phyloP scores from a whole-genome alignment of 2,797 vertebrate genomes.

The Tapirus indicus region DNA sequence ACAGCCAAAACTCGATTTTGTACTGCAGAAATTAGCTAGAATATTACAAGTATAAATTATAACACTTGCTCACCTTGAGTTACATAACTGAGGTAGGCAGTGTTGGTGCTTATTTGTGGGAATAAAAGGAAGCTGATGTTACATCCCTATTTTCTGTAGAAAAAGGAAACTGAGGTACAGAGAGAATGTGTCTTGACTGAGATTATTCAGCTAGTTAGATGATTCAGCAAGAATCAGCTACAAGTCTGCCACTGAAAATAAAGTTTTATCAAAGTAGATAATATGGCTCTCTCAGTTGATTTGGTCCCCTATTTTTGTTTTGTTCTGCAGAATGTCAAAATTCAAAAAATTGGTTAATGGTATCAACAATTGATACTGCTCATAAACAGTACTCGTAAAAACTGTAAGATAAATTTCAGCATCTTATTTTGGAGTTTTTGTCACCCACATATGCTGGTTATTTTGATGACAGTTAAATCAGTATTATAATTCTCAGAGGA shows the following conservation, averaged over 20 bases:
- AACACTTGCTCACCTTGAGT: neutral
- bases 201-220: constrained; percentile 2
- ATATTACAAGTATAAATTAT: neutral
- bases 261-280: neutral
- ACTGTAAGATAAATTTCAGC: neutral
- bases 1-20: neutral
- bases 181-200: neutral
- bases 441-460: neutral
- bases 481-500: neutral
- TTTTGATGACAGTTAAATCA: neutral
- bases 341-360: constrained; percentile 5
- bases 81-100: neutral
- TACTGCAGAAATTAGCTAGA: neutral
- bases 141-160: neutral
- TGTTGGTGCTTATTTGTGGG: neutral
- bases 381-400: neutral
- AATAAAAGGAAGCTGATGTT: constrained; percentile 48
- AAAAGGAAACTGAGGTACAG: neutral
- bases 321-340: neutral
- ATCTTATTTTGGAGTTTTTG: neutral
- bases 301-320: neutral
- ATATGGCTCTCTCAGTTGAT: neutral
- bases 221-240: neutral
- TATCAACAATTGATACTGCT: neutral
- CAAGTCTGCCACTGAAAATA: neutral